Base-by-base conservation (phyloP, 2,888 invertebrate species). In the Parelbella ahira region DNA sequence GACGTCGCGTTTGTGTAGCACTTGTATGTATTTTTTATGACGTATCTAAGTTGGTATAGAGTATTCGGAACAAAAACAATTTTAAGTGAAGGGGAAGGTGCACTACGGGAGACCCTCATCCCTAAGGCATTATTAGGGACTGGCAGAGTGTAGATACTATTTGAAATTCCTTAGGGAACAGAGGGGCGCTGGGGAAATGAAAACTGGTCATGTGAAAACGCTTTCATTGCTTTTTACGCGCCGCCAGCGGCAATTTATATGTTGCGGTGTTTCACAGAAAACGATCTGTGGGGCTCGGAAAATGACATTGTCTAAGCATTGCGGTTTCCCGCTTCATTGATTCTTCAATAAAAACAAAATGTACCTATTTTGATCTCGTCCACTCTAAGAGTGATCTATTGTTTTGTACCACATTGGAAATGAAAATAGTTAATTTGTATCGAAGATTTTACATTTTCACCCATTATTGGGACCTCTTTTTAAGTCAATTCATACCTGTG, bases 191-290 rank as follows among this genome's bases (percentile, higher is more conserved):
- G 60, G 69, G 64, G 75, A 76, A 80, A 82, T 81, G 81, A 77
- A 77, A 81, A 80, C 79, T 80, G 68, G 68, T 76, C 80, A 81
- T 81, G 83, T 82, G 83, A 80, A 83, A 84, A 81, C 74, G 81
- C 79, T 82, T 83, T 81, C 79, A 79, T 80, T 81, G 84, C 81
- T 76, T 82, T 82, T 84, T 77, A 75, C 81, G 78, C 81, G 71
- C 75, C 72, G 81, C 84, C 73, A 62, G 75, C 72, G 83, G 83
- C 82, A 76, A 83, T 79, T 81, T 74, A 74, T 74, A 70, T 68
- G 69, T 73, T 77, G 79, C 68, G 77, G 79, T 77, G 74, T 77
- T 78, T 78, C 66, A 60, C 50, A 62, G 63, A 58, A 58, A 63
- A 60, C 50, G 53, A 52, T 52, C 67, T 56, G 60, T 47, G 63